Conservation (phyloP, 2,113 vertebrate species). For the Ammodytes marinus region DNA sequence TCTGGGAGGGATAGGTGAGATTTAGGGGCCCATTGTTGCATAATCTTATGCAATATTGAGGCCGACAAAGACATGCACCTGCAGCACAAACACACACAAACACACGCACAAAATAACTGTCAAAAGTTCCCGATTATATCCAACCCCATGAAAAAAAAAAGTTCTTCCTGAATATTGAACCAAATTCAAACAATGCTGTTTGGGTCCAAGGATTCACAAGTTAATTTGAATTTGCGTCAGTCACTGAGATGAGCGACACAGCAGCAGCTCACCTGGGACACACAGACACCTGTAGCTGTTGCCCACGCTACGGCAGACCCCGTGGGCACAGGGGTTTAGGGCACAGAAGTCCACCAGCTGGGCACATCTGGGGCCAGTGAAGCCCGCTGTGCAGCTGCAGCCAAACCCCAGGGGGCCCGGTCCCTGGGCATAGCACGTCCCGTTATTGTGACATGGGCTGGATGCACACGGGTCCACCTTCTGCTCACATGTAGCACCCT, state of each 20-base stretch:
- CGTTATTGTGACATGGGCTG: conserved; percentile 94
- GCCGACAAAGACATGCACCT: neutral
- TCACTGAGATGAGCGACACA: neutral
- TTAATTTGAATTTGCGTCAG: neutral
- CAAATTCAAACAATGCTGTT: neutral
- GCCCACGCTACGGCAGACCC: conserved; percentile 94
- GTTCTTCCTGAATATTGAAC: too few species aligned
- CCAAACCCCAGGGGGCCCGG: conserved; percentile 84
- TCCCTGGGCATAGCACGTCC: conserved; percentile 88
- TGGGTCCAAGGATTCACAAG: neutral
- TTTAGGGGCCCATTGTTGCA: neutral
- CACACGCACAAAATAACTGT: neutral
- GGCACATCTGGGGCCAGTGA: conserved; percentile 91
- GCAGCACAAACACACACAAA: neutral
- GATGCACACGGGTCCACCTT: conserved; percentile 92
- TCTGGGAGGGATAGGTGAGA: neutral
- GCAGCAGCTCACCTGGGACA: conserved; percentile 88
- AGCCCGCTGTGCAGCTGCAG: conserved; percentile 94
- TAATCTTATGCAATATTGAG: neutral
- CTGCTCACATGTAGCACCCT: conserved; percentile 90
- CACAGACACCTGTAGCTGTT: conserved; percentile 98
- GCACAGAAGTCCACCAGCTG: conserved; percentile 97
- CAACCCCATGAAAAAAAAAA: too few species aligned
- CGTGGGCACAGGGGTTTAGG: conserved; percentile 95
- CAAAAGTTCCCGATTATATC: too few species aligned